Evolutionary conservation across 2,888 invertebrate species (phyloP), one percentile per base, ranked within the genome.

Genomic region (Cataglyphis albicans): DNA sequence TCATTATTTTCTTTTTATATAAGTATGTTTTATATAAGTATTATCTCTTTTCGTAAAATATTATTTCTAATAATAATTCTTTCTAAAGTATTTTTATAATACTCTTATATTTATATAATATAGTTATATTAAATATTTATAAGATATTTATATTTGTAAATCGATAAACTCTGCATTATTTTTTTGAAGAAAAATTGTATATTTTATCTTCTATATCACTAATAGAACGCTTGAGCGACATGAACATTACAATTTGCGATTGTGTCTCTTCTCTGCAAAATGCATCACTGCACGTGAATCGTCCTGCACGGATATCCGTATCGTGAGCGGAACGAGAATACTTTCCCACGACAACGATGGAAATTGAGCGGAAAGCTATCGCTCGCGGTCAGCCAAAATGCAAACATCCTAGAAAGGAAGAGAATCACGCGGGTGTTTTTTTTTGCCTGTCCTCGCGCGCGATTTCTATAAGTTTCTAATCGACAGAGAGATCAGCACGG

Each of bases 291-390:
- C 68, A 32, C 32, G n/a, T 32, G 32, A 74, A 21, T 64, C 65
- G 52, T 65, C 38, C n/a, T 29, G 38, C 38, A 35, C n/a, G 52
- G 18, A 52, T 75, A 38, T 65, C 67, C 57, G 29, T 41, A 76
- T 67, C 18, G 59, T 18, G 12, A 4, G 1, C 21, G 63, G 55
- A 73, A n/a, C 10, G 35, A 32, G 25, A 64, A 68, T 63, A 55
- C 65, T 83, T 82, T 84, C 83, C 55, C 74, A 72, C 65, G 65
- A 84, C 64, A 74, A 38, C 65, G 41, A 3, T 44, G 55, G 68
- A 84, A 84, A 84, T 84, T 78, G 82, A 74, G 74, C 75, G 82
- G 82, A 84, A 84, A 82, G 64, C 64, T n/a, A 32, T 15, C 41
- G 35, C 18, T 25, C 61, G 52, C 52, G 63, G 44, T 52, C 29